Evolutionary conservation across 2,113 vertebrate genomes (phyloP), one percentile per base, ranked within the genome.

Genomic region (Colistium nudipinnis): DNA sequence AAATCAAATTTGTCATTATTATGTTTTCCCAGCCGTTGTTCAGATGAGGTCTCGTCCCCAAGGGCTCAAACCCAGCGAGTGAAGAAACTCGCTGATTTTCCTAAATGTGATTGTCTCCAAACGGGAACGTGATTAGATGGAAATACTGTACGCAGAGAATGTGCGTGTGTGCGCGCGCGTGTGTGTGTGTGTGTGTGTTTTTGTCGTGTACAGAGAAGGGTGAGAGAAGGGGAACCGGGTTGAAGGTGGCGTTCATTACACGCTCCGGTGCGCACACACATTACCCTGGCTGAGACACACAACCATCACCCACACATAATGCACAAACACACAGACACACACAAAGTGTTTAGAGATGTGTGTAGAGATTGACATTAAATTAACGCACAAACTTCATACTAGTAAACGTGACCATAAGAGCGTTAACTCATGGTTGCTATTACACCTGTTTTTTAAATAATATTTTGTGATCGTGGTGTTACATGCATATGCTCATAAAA

Each of bases 171-270:
- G 33, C 45, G 57, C 24, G 57, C 64, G 54, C 31, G 52, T 59
- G 28, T 68, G 66, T 59, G 62, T 48, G 44, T 36, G 24, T 59
- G 43, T 45, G 43, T 22, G 43, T 45, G 1, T 3, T n/a, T n/a
- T 63, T 77, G 67, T 72, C 70, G 35, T 78, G 75, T 79, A 53
- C 57, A 73, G 68, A 60, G 54, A 67, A 53, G 62, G 66, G 71
- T 51, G 59, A 12, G 44, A 57, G 43, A 70, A 16, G 28, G 43
- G 19, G 49, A 24, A 57, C 33, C 12, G 61, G 31, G 69, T 27
- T 53, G 69, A 63, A 4, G 64, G 76, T 82, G 76, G 67, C 83
- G 85, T 91, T 93, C 90, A 93, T 94, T 93, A 92, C 91, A 93
- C 72, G 88, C 90, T 83, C 76, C 76, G 27, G 51, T 88, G 88